Evolutionary conservation across 92 coral and sea anemone species (phyloP).

Genomic region (Desmophyllum pertusum): DNA sequence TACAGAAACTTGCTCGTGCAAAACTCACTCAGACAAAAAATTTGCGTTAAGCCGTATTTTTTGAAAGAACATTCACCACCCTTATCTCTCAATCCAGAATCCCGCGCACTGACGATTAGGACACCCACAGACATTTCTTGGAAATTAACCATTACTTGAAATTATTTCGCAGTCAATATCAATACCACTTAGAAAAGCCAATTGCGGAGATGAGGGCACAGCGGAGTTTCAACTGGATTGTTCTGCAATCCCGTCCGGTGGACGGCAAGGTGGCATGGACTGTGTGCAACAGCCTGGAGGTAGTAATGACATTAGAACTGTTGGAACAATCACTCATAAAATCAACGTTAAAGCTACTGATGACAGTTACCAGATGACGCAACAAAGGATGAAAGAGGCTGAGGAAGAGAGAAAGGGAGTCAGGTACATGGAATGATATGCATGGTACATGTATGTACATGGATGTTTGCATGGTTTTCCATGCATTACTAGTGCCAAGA

Average conservation of each 20-base stretch:
- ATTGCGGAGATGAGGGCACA: slow-evolving; percentile 49
- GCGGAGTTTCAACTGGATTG: slow-evolving; percentile 72
- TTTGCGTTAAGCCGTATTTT: no score
- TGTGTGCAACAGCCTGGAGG: slow-evolving; percentile 79
- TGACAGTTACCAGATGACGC: slow-evolving; percentile 94
- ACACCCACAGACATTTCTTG: no score
- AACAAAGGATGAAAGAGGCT: slow-evolving; percentile 88
- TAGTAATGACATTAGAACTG: slow-evolving; percentile 53
- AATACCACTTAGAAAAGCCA: slow-evolving; percentile 57
- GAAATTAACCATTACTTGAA: no score
- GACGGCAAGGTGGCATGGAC: slow-evolving; percentile 76
- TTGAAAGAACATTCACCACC: no score
- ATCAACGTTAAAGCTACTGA: slow-evolving; percentile 88
- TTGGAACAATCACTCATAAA: slow-evolving; percentile 89
- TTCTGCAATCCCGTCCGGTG: slow-evolving; percentile 53
- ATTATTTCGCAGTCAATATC: slow-evolving; percentile 59
- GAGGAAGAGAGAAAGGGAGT: slow-evolving; percentile 92
- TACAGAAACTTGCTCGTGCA: no score
- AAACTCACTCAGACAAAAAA: no score
- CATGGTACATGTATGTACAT: no score
- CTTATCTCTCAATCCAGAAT: no score
- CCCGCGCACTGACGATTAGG: no score
- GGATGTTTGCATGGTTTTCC: no score
- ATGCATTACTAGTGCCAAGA: no score
- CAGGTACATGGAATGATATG: no score